Evolutionary conservation across 2,888 invertebrate genomes (phyloP).

Genomic region (Lasioglossum marginatum): DNA sequence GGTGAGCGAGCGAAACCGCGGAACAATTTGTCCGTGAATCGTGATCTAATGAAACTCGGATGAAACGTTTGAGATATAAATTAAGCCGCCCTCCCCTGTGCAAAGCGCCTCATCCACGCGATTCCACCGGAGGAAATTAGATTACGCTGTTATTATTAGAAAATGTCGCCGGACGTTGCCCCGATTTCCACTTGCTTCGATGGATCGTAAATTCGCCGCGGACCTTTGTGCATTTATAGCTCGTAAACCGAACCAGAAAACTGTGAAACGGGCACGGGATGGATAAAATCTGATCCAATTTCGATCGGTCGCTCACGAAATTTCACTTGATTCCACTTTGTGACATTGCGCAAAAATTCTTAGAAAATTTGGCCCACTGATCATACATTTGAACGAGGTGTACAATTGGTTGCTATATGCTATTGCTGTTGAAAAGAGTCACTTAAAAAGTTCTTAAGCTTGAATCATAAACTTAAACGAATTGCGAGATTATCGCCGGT

Average conservation of each 20-base stretch:
- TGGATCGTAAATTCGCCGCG: not conserved
- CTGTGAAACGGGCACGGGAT: not conserved
- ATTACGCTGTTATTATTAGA: conserved; percentile 5
- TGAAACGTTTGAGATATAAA: conserved; percentile 27
- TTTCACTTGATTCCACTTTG: not conserved
- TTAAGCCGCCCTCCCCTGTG: not conserved
- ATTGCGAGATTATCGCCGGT: not conserved
- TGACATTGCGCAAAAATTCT: not conserved
- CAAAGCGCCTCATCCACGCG: not conserved
- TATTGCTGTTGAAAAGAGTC: not conserved
- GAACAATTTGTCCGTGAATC: conserved; percentile 61
- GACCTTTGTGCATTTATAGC: not conserved
- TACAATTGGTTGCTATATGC: too few relatives aligned
- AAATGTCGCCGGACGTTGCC: not conserved
- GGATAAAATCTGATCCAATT: not conserved
- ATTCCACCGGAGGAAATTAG: not conserved
- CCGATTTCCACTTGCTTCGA: not conserved
- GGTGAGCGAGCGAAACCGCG: conserved; percentile 66
- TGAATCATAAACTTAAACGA: not conserved
- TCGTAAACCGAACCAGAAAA: not conserved
- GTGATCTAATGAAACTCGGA: conserved; percentile 52
- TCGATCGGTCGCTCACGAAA: not conserved
- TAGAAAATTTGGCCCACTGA: not conserved
- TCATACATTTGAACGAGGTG: too few relatives aligned
- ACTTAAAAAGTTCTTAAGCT: not conserved